Evolutionary conservation across 2,113 vertebrate genomes (phyloP), one percentile per base, ranked within the genome.

Genomic region (Rynchops niger): DNA sequence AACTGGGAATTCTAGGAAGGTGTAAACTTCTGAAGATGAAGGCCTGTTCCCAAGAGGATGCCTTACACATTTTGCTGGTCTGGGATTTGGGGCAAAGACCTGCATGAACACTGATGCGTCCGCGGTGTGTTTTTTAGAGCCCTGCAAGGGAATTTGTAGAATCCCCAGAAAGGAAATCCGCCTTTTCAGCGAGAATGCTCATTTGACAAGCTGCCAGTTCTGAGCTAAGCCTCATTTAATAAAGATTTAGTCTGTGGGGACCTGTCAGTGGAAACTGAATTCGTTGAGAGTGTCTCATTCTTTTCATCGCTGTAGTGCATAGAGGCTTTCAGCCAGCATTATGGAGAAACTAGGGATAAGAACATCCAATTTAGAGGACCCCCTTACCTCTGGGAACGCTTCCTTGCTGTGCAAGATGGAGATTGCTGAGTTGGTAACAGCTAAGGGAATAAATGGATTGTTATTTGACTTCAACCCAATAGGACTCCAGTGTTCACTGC

Each of bases 161-260:
- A 95, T 91, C 82, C 80, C 61, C 91, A 71, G 92, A 77, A 95
- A 96, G 96, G 94, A 97, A 97, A 96, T 97, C 96, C 34, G 83
- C 95, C 93, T 96, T 97, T 97, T 97, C 89, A 97, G 88, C 2
- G 88, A 96, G 96, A 94, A 89, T 77, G 91, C 91, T 96, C 92
- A 88, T 97, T 96, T 97, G 97, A 97, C 95, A 97, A 95, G 88
- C 96, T 97, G 97, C 97, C 97, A 97, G 94, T 96, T 97, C 94
- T 96, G 95, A 95, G 93, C 95, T 96, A 96, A 97, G 96, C 96
- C 94, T 96, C 96, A 94, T 97, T 97, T 98, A 97, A 97, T 97
- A 96, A 97, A 96, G 95, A 96, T 96, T 97, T 96, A 94, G 92
- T 97, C 96, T 96, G 83, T 96, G 79, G 96, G 89, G 97, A 96